Evolutionary conservation across 2,888 invertebrate genomes (phyloP).

Genomic region (Calliphora vomitoria): DNA sequence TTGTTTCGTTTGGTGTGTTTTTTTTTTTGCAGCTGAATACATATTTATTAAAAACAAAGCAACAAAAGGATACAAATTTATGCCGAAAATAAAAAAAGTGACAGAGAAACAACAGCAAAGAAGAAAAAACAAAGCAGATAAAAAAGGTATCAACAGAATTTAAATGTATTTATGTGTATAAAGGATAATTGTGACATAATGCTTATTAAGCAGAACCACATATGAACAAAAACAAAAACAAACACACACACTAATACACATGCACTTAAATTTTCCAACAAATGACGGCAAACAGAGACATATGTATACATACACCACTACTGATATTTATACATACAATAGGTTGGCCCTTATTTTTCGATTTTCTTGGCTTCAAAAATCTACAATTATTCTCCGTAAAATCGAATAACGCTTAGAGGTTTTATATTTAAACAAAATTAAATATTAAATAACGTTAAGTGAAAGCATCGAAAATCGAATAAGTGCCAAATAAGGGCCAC

Average conservation of each 20-base stretch:
- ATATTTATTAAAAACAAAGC: not conserved
- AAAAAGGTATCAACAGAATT: constrained; percentile 49
- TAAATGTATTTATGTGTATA: constrained; percentile 20
- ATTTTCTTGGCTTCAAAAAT: too few species aligned
- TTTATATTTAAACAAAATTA: too few species aligned
- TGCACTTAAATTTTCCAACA: constrained; percentile 24
- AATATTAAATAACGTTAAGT: too few species aligned
- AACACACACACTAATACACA: constrained; percentile 31
- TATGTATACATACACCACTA: too few species aligned
- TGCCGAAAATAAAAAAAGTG: not conserved
- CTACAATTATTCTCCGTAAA: too few species aligned
- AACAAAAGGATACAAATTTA: constrained; percentile 25
- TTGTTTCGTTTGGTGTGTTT: not conserved
- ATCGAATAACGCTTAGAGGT: too few species aligned
- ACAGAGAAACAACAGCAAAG: not conserved
- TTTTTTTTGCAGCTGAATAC: constrained; percentile 15
- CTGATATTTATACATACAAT: too few species aligned
- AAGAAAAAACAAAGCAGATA: constrained; percentile 27
- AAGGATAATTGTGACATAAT: constrained; percentile 80
- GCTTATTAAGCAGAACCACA: constrained; percentile 79
- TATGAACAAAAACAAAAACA: constrained; percentile 55
- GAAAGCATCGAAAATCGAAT: too few species aligned
- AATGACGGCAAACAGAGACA: constrained; percentile 9
- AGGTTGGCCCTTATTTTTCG: too few species aligned
- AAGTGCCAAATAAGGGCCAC: too few species aligned